These are phyloP conservation scores for Megalurothrips usitatus DNA, from an alignment of 2,888 invertebrate species.

Conservation along the genomic window DNA sequence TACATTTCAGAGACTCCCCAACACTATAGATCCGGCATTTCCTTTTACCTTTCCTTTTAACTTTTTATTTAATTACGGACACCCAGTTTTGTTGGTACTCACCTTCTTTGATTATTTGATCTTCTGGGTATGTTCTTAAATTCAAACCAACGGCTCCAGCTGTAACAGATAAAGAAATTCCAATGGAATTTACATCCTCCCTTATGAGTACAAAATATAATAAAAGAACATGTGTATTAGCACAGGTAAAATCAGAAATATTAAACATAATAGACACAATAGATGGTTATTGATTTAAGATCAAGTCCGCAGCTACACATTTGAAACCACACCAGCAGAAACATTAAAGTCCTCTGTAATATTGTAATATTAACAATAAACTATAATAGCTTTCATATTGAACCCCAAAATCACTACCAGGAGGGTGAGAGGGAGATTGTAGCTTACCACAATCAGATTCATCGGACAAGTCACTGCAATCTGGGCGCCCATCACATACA, in stretches of 20 bases:
- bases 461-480: slow-evolving; percentile 63
- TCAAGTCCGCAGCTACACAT: background rate
- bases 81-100: slow-evolving; percentile 48
- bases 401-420: background rate
- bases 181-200: too few species aligned
- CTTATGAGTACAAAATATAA: too few species aligned
- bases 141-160: slow-evolving; percentile 49
- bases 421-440: slow-evolving; percentile 40
- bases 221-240: background rate
- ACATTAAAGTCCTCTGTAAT: too few species aligned
- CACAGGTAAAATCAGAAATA: background rate
- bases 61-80: too few species aligned
- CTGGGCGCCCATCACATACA: slow-evolving; percentile 56
- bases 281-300: background rate
- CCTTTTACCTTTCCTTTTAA: too few species aligned
- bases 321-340: background rate
- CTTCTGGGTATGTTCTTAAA: slow-evolving; percentile 69
- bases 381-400: too few species aligned
- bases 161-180: background rate
- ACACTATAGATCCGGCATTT: too few species aligned
- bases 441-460: slow-evolving; percentile 56
- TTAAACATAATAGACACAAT: background rate
- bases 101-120: slow-evolving; percentile 81
- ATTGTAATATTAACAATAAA: too few species aligned
- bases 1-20: too few species aligned